A percentile compares a stretch with the other conserved stretches of the same genome.
Conservation (phyloP, 1,140 invertebrate species). For the Drosophila nebulosa region DNA sequence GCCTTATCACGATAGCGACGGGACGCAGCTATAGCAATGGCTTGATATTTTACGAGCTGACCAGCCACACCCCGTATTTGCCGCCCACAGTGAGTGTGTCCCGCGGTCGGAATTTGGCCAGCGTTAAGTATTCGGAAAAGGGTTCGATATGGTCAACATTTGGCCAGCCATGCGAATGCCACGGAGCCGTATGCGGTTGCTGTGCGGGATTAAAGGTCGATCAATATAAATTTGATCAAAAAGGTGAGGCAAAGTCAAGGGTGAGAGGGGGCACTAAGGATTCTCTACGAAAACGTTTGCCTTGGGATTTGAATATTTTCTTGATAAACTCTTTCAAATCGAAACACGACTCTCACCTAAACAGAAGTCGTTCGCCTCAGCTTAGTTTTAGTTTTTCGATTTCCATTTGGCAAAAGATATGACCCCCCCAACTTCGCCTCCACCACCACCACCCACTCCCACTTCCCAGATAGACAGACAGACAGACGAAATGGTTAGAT, state of each 20-base stretch:
- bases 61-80: conserved; percentile 49
- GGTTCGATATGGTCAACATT: conserved; percentile 76
- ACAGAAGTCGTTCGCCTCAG: not conserved
- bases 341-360: not conserved
- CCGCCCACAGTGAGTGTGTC: conserved; percentile 75
- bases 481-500: not conserved
- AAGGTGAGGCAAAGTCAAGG: conserved; percentile 42
- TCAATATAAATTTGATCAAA: conserved; percentile 72
- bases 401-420: not conserved
- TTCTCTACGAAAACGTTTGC: no score
- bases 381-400: not conserved
- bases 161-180: conserved; percentile 70
- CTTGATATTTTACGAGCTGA: conserved; percentile 67
- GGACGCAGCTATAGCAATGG: conserved; percentile 73
- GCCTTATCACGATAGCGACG: not conserved
- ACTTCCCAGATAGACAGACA: not conserved
- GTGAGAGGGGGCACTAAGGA: no score
- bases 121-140: conserved; percentile 65
- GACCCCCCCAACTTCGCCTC: not conserved
- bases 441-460: not conserved
- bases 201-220: conserved; percentile 72
- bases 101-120: conserved; percentile 64
- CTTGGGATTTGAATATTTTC: no score
- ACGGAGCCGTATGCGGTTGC: conserved; percentile 56
- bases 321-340: no score